Base-by-base conservation (phyloP, 2,113 vertebrate genomes). In the Porphyrio hochstetteri region DNA sequence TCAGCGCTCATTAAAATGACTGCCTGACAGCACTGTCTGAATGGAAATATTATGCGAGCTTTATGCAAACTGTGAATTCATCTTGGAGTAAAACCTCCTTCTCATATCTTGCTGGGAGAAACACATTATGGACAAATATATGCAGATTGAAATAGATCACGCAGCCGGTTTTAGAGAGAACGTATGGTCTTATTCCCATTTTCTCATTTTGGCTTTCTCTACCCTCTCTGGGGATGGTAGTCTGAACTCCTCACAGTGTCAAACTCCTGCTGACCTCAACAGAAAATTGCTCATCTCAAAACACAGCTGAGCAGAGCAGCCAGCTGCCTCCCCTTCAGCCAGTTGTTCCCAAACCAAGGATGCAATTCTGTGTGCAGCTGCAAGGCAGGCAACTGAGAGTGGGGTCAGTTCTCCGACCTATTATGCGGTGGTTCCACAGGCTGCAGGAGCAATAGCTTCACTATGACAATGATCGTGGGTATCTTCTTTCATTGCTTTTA, bases 401-500 rank as follows among this genome's bases (percentile, higher is more conserved):
- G 1, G 83, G 57, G 61, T 92, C 92, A 86, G 18, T 90, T 75
- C 72, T 93, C 65, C 80, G 64, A 3, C 36, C 88, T 75, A 38
- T 94, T 93, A 31, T 50, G 53, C 60, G 38, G 38, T 64, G 44
- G 33, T 63, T 93, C 76, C 72, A 69, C 16, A 55, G 69, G 57
- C 44, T 64, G 44, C 13, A 5, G 76, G 55, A 95, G 70, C 60
- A 87, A 89, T 91, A 78, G 67, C 48, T 77, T 90, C 86, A 68
- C 79, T 79, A 40, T 52, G 71, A 9, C 69, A 71, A 65, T 52
- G 46, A 90, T n/a, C 13, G 1, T 60, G 71, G 40, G 40, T 84
- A 92, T 92, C 95, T 93, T 59, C 75, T 91, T 94, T 91, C 91
- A 84, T 46, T 74, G 61, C 84, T 86, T 93, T 92, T 90, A 92